A percentile compares a stretch with the other conserved stretches of the same genome.
These are phyloP conservation scores for Pocillopora damicornis DNA, from an alignment of 64 coral and sea anemone species.

Conservation along the genomic window DNA sequence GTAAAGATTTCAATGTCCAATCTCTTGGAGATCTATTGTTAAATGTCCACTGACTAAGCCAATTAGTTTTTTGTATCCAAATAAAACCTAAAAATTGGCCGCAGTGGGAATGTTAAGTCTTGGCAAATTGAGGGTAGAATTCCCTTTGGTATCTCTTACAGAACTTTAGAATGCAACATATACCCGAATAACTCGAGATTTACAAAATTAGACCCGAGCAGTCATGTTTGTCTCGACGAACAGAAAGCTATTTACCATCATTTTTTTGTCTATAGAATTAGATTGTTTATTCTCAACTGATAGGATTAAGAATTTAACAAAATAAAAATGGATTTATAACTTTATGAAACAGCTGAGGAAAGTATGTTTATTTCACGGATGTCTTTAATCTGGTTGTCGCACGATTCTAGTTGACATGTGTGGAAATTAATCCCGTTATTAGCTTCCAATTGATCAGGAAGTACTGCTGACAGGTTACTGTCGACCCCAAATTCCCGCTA, in stretches of 20 bases:
- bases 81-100: not conserved
- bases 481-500: slow-evolving; percentile 19
- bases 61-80: not conserved
- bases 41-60: not conserved
- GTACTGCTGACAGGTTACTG: not conserved
- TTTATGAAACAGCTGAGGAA: too few species aligned
- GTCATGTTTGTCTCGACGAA: not conserved
- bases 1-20: not conserved
- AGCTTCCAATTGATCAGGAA: slow-evolving; percentile 24
- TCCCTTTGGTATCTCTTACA: not conserved
- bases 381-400: not conserved
- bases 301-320: too few species aligned
- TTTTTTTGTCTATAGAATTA: too few species aligned
- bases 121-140: not conserved
- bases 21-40: not conserved
- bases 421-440: slow-evolving; percentile 28
- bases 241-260: not conserved
- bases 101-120: not conserved
- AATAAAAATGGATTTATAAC: too few species aligned
- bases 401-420: not conserved
- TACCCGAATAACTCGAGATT: not conserved
- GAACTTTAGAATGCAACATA: not conserved
- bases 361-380: not conserved
- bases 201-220: not conserved
- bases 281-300: too few species aligned